phyloP scores from a whole-genome alignment of 2,797 vertebrate species.

The Eulemur mongoz region DNA sequence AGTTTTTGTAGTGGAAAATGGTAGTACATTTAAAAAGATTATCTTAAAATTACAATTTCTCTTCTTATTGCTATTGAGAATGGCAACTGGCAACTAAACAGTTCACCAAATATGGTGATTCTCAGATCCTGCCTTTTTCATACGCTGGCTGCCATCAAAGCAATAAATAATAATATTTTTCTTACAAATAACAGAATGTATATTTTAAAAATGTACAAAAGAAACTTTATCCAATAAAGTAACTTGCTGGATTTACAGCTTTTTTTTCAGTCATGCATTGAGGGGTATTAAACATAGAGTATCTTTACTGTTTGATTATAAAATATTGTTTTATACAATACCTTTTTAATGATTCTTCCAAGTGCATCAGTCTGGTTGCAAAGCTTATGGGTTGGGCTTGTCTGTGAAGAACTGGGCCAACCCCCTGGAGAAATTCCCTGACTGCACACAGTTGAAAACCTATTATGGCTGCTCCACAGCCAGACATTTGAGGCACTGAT shows the following conservation, averaged over 20 bases:
- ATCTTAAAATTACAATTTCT: neutral
- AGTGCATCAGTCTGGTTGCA: neutral
- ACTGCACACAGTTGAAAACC: conserved; percentile 54
- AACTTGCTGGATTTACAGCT: neutral
- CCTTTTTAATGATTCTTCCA: conserved; percentile 63
- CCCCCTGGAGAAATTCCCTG: conserved; percentile 56
- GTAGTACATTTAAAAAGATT: neutral
- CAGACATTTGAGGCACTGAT: conserved; percentile 46
- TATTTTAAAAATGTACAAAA: neutral
- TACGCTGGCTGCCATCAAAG: neutral
- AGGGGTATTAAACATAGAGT: neutral
- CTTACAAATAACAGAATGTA: neutral
- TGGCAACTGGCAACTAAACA: neutral
- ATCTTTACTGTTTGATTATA: neutral
- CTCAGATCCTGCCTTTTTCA: neutral
- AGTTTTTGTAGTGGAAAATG: neutral
- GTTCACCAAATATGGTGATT: neutral
- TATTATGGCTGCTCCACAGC: conserved; percentile 48
- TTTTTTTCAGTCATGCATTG: neutral
- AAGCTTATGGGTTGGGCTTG: neutral
- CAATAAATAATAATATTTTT: neutral
- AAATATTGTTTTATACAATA: neutral
- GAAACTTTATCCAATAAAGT: neutral
- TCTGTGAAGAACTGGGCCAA: conserved; percentile 47
- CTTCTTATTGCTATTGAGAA: neutral